phyloP scores from a whole-genome alignment of 2,113 vertebrate species.

The Aepyceros melampus region DNA sequence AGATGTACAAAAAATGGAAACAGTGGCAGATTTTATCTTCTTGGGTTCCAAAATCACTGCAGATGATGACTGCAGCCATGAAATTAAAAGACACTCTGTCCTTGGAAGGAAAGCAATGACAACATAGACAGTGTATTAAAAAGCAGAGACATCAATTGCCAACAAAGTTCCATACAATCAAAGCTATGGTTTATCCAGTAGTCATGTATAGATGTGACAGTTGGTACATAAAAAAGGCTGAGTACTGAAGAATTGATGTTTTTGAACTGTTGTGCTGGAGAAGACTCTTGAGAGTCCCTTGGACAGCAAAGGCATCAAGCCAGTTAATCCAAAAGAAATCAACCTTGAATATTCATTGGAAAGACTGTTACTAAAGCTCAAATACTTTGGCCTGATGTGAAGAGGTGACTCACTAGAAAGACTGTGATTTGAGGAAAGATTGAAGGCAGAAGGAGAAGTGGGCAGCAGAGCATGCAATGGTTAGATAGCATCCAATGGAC shows the following conservation, averaged over 20 bases:
- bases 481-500: not conserved
- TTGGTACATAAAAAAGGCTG: not conserved
- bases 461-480: accelerated
- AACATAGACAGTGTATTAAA: not conserved
- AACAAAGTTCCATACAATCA: not conserved
- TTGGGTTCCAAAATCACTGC: not conserved
- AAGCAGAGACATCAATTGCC: not conserved
- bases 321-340: not conserved
- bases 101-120: not conserved
- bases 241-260: not conserved
- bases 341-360: not conserved
- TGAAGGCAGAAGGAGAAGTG: not conserved
- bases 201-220: not conserved
- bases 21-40: not conserved
- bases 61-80: not conserved
- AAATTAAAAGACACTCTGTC: not conserved
- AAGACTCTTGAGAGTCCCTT: not conserved
- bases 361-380: not conserved
- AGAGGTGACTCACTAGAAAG: not conserved
- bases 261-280: not conserved
- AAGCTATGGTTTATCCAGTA: not conserved
- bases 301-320: not conserved
- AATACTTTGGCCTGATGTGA: not conserved
- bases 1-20: not conserved
- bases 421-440: not conserved